A percentile compares a stretch with the other conserved stretches of the same genome.
phyloP scores from a whole-genome alignment of 2,888 invertebrate genomes.

The Bruchidius siliquastri region DNA sequence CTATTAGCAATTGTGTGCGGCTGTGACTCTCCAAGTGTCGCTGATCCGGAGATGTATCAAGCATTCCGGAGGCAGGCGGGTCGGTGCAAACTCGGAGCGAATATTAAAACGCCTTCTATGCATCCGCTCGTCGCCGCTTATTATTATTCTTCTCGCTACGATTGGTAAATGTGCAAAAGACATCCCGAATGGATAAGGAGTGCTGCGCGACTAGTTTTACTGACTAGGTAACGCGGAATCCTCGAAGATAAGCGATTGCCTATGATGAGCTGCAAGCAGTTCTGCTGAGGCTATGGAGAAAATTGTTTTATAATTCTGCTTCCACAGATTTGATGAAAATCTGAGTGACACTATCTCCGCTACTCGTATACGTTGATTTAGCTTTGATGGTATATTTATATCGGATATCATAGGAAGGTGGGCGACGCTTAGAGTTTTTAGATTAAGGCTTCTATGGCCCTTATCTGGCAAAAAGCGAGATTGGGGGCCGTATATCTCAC shows the following conservation, averaged over 20 bases:
- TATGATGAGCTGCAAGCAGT: background rate
- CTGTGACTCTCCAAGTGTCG: background rate
- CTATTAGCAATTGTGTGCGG: background rate
- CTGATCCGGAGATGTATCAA: background rate
- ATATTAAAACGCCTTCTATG: slow-evolving; percentile 31
- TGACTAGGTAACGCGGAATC: slow-evolving; percentile 16
- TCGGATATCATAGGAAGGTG: too few species aligned
- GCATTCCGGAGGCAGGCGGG: background rate
- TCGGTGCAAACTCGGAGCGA: slow-evolving; percentile 29
- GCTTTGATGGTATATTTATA: too few species aligned
- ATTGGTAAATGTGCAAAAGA: slow-evolving; percentile 45
- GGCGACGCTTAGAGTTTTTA: too few species aligned
- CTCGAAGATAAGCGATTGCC: slow-evolving; percentile 23
- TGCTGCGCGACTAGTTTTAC: background rate
- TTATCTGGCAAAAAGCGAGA: too few species aligned
- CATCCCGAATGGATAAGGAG: slow-evolving; percentile 42
- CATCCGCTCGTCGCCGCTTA: slow-evolving; percentile 30
- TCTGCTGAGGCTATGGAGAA: background rate
- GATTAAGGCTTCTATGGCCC: too few species aligned
- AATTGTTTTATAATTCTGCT: background rate
- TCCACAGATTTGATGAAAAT: background rate
- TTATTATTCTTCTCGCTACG: slow-evolving; percentile 41
- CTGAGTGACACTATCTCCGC: background rate
- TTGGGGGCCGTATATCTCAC: too few species aligned
- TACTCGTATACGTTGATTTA: too few species aligned